A percentile compares a stretch with the other conserved stretches of the same genome.
Evolutionary conservation across 2,888 invertebrate species (phyloP).

Genomic region (Lucinisca nassula): DNA sequence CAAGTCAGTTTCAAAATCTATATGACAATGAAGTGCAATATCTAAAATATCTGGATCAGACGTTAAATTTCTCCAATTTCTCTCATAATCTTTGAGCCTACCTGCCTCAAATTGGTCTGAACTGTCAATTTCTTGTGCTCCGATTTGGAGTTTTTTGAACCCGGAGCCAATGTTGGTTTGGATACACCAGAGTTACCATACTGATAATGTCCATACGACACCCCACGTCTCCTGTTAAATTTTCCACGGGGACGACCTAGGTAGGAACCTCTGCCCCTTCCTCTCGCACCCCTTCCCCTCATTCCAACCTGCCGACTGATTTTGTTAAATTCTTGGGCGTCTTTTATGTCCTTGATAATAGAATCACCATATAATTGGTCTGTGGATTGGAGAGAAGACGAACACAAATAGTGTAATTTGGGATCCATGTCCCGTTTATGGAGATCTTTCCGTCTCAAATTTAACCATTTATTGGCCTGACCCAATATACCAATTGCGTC

Average conservation of each 20-base stretch:
- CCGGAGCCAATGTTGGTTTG: neutral
- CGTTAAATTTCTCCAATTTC: conserved; percentile 22
- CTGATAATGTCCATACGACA: neutral
- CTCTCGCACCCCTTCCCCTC: neutral
- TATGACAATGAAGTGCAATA: conserved; percentile 5
- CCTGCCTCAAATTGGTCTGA: conserved; percentile 1
- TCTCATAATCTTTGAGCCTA: conserved; percentile 13
- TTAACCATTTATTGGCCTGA: conserved; percentile 5
- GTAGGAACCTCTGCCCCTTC: neutral
- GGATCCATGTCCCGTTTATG: conserved; percentile 15
- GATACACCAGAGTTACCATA: no score
- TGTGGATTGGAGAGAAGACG: neutral
- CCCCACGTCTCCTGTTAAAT: neutral
- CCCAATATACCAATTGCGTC: conserved; percentile 6
- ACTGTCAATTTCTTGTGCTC: conserved; percentile 1
- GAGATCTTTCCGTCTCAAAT: neutral
- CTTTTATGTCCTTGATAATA: conserved; percentile 16
- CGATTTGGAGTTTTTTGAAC: neutral
- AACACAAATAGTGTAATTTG: neutral
- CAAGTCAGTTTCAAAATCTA: neutral
- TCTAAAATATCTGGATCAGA: conserved; percentile 2
- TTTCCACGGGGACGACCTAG: neutral
- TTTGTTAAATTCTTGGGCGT: conserved; percentile 4
- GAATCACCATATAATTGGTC: conserved; percentile 13
- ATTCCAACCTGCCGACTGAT: neutral